These are phyloP conservation scores for Dynastes maya DNA, from an alignment of 2,888 invertebrate genomes.

Conservation along the genomic window DNA sequence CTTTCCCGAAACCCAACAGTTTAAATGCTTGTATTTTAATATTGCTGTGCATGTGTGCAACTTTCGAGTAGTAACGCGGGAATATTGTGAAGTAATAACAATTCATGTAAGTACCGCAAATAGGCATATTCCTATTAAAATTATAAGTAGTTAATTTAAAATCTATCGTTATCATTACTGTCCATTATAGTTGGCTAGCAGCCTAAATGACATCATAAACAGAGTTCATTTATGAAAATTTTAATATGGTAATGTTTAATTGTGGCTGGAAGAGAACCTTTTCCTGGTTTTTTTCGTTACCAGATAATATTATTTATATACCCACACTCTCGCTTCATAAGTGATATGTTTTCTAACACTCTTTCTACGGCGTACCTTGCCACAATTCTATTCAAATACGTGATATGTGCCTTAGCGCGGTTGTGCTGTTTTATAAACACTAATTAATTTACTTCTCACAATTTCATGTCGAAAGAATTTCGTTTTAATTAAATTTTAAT, in stretches of 20 bases:
- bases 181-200: no score
- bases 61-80: not conserved
- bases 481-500: slow-evolving; percentile 29
- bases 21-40: slow-evolving; percentile 9
- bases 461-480: slow-evolving; percentile 1
- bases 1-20: slow-evolving; percentile 38
- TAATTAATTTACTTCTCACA: slow-evolving; percentile 31
- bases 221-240: no score
- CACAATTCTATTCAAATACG: slow-evolving; percentile 13
- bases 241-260: not conserved
- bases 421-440: not conserved
- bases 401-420: not conserved
- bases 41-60: not conserved
- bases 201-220: no score
- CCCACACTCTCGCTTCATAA: slow-evolving; percentile 4
- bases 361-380: not conserved
- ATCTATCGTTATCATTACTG: no score
- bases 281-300: not conserved
- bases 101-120: slow-evolving; percentile 30
- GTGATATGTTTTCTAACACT: slow-evolving; percentile 4
- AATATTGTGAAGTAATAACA: not conserved
- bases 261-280: not conserved
- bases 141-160: no score
- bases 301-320: slow-evolving; percentile 30
- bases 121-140: not conserved